A percentile compares a stretch with the other conserved stretches of the same genome.
phyloP scores from a whole-genome alignment of 2,113 vertebrate species.

The Trematomus loennbergii region DNA sequence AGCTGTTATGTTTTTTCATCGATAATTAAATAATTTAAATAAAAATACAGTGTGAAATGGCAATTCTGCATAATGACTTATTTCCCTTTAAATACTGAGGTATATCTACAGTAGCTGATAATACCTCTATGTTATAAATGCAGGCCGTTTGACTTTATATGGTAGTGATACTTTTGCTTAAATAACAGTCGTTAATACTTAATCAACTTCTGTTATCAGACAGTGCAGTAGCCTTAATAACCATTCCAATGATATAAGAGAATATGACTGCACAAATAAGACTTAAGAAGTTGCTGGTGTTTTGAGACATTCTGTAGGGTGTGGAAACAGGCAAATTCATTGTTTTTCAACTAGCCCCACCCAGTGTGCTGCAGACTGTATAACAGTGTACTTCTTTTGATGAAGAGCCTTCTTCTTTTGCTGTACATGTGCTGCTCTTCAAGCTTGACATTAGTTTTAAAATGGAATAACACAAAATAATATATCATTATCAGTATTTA shows the following conservation, averaged over 20 bases:
- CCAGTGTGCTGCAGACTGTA: conserved; percentile 44
- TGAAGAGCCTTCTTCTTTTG: not conserved
- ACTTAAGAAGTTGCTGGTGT: not conserved
- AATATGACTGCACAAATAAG: not conserved
- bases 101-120: not conserved
- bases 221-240: too few species aligned
- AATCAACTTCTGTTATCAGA: not conserved
- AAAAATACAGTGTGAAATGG: not conserved
- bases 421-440: not conserved
- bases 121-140: too few species aligned
- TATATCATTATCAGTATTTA: too few species aligned
- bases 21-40: not conserved
- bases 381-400: conserved; percentile 7
- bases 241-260: not conserved
- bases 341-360: conserved; percentile 55
- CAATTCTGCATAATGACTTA: not conserved
- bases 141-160: too few species aligned
- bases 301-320: not conserved
- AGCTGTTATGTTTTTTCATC: not conserved
- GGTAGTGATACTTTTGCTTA: not conserved
- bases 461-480: not conserved
- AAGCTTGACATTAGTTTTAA: not conserved
- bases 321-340: conserved; percentile 9
- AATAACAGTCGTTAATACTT: not conserved
- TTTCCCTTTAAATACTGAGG: not conserved